A percentile compares a stretch with the other conserved stretches of the same genome.
Conservation (phyloP, 2,888 invertebrate genomes). For the Diplazon laetatorius region DNA sequence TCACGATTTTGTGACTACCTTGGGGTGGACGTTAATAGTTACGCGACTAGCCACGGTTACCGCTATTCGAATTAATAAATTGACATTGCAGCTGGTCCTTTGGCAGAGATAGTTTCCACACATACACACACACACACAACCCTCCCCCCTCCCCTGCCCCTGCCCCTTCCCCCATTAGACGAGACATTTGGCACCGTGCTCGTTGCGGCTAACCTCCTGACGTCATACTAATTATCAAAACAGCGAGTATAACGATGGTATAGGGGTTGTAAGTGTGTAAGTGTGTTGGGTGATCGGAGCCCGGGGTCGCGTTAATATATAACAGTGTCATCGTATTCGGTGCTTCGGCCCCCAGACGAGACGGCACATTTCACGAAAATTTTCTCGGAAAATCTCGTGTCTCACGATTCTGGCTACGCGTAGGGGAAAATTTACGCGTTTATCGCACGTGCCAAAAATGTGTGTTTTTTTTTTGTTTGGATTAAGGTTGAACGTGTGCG, state of each 20-base stretch:
- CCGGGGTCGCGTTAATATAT: neutral
- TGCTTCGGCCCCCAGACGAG: conserved; percentile 28
- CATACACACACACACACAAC: no score
- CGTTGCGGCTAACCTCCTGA: conserved; percentile 62
- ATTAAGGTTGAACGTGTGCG: neutral
- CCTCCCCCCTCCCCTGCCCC: no score
- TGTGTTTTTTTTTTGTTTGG: no score
- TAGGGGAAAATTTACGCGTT: conserved; percentile 21
- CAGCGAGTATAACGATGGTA: conserved; percentile 59
- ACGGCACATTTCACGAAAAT: conserved; percentile 45
- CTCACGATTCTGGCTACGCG: conserved; percentile 6
- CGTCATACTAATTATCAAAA: conserved; percentile 75
- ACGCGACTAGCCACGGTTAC: conserved; percentile 31
- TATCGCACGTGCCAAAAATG: conserved; percentile 47
- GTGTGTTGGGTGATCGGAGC: no score
- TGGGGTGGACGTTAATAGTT: conserved; percentile 33
- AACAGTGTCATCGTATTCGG: conserved; percentile 9
- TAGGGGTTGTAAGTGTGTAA: neutral
- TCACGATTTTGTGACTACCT: conserved; percentile 5
- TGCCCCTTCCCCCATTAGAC: no score
- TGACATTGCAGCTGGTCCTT: conserved; percentile 77
- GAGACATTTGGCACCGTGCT: conserved; percentile 75
- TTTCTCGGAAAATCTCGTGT: conserved; percentile 19
- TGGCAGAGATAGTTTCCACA: conserved; percentile 72
- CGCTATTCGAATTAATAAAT: conserved; percentile 74